Evolutionary conservation across 2,888 invertebrate species (phyloP), one percentile per base, ranked within the genome.

Genomic region (Iphiclides podalirius): DNA sequence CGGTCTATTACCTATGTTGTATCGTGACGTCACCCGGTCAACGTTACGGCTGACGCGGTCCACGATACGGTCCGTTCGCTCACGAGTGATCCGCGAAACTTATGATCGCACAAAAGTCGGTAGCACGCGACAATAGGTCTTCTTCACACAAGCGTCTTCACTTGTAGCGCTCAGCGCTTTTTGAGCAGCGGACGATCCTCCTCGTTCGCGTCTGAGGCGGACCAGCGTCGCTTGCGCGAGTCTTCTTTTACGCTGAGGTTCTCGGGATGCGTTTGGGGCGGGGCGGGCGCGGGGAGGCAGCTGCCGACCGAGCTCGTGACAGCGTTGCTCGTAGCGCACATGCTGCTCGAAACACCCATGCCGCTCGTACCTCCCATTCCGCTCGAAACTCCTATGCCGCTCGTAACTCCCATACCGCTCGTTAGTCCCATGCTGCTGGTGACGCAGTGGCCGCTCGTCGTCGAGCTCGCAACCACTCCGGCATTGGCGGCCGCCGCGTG

Each of bases 161-260:
- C 41, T 15, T 13, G 38, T 4, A 38, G 31, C 44, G 53, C 66
- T 85, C 80, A 88, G 67, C 85, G 86, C 73, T 87, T 88, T 58
- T 86, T 87, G 50, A 72, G 69, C 11, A 84, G 83, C n/a, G 81
- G 83, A 41, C 72, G 76, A 60, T 83, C 84, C 55, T 86, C 84
- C 40, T 79, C 83, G 58, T 70, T 65, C 36, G 79, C 75, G 63
- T 90, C 91, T 9, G 91, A 90, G 42, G 91, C 90, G 11, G 91
- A 91, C 90, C 91, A 91, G 52, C 91, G 78, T 36, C 91, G 77
- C 63, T 90, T 90, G 54, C 90, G 80, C 13, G 86, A 76, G 68
- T 89, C 89, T 52, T 89, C 88, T 40, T 88, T 86, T 3, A 89
- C 85, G 67, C 89, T 89, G 56, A 89, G 82, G 80, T 89, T 89